phyloP scores from a whole-genome alignment of 1,140 invertebrate genomes.

The Mesaphorura yosii region DNA sequence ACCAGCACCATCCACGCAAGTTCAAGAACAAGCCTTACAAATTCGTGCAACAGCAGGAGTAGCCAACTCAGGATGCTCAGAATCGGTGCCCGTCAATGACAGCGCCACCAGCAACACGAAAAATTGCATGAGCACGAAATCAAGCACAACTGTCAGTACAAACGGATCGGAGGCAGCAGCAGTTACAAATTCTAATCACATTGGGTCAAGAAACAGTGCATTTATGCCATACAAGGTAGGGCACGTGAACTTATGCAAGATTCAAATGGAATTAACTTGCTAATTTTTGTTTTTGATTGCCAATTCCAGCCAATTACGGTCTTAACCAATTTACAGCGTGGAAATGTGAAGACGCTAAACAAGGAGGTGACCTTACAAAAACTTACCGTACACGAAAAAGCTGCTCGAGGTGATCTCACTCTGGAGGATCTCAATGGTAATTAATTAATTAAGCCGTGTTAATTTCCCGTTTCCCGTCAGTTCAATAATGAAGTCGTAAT shows the following conservation, averaged over 20 bases:
- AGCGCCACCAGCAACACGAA: too few species aligned
- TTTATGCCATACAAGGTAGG: conserved; percentile 28
- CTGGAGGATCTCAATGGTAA: conserved; percentile 13
- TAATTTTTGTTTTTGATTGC: not conserved
- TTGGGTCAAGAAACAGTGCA: conserved; percentile 26
- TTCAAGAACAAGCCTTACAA: too few species aligned
- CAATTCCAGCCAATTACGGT: conserved; percentile 26
- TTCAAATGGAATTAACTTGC: not conserved
- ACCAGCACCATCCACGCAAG: too few species aligned
- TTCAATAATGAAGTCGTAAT: conserved; percentile 9
- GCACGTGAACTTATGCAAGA: not conserved
- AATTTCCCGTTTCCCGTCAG: not conserved
- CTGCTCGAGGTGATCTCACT: conserved; percentile 10
- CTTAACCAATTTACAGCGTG: conserved; percentile 28
- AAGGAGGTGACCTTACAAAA: conserved; percentile 16
- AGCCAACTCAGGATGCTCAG: too few species aligned
- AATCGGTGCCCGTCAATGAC: too few species aligned
- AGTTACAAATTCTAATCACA: conserved; percentile 3
- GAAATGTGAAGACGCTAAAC: conserved; percentile 26
- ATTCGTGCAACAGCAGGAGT: too few species aligned
- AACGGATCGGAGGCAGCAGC: too few species aligned
- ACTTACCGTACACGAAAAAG: conserved; percentile 26
- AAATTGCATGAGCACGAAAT: too few species aligned
- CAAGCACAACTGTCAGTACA: too few species aligned
- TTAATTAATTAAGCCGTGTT: not conserved